Evolutionary conservation across 1,140 invertebrate genomes (phyloP), one percentile per base, ranked within the genome.

Genomic region (Oreohelix idahoensis): DNA sequence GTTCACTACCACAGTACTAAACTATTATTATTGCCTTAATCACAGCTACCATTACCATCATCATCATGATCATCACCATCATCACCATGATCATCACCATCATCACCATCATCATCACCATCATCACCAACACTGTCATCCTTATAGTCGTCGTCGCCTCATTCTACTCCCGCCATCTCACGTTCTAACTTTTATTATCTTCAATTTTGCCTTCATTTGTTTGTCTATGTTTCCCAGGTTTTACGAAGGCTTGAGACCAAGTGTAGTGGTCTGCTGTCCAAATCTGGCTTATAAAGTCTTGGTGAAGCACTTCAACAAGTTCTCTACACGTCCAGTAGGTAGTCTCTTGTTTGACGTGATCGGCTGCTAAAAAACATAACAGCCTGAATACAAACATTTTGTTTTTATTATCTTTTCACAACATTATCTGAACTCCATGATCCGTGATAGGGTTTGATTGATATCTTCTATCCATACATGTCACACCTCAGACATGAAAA

Each of bases 271-370:
- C 26, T 79, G 49, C 29, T 79, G 77, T 66, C 77, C 77, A 66
- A 26, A 66, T 45, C 15, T 79, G 38, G 77, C 77, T 2, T 32
- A 79, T 42, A 36, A 79, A 66, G 49, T 79, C 36, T 35, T 79
- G 51, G 77, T 79, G 29, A 79, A 79, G n/a, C 77, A 79, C 29
- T 79, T 79, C 36, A 79, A 79, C 29, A 2, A 63, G n/a, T 79
- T 79, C 38, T 79, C 77, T n/a, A 42, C 36, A 29, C 51, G 77
- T 36, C 77, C 77, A 39, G 77, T 79, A 58, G 26, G 53, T 58
- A n/a, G 5, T 45, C 5, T 8, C 5, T 45, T 45, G 42, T 8
- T 45, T 45, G 42, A 45, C 42, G 5, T 45, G 15, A 45, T 45
- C 23, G 20, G 4, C 63, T 35, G 26, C 63, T 4, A n/a, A 69